Conservation (phyloP, 2,888 invertebrate species). For the Venustoraphidia nigricollis region DNA sequence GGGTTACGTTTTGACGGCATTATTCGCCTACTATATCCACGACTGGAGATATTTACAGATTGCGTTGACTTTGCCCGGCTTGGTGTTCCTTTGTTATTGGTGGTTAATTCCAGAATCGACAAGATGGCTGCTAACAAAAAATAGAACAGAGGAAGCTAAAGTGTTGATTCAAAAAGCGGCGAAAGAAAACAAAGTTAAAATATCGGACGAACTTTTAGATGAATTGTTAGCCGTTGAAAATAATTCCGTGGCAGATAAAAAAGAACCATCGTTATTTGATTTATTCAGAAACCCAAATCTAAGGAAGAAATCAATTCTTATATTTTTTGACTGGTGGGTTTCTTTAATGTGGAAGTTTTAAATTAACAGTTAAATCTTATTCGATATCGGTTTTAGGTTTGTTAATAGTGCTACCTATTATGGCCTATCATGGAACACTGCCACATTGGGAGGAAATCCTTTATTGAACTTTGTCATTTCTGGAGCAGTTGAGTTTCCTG, state of each 20-base stretch:
- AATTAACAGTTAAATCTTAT: no score
- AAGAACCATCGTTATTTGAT: conserved; percentile 37
- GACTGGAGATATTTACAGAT: conserved; percentile 57
- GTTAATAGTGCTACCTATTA: conserved; percentile 66
- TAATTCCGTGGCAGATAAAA: conserved; percentile 20
- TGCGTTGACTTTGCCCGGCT: conserved; percentile 50
- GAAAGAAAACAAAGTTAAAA: conserved; percentile 42
- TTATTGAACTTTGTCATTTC: conserved; percentile 59
- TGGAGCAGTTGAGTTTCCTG: conserved; percentile 63
- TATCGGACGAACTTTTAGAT: conserved; percentile 36
- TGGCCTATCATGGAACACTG: conserved; percentile 61
- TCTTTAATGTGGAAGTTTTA: not conserved
- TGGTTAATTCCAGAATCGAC: conserved; percentile 65
- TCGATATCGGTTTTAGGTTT: conserved; percentile 41
- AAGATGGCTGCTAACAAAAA: conserved; percentile 52
- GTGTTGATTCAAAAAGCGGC: conserved; percentile 44
- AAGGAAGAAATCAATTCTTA: conserved; percentile 44
- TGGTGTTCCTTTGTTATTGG: conserved; percentile 51
- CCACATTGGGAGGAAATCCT: conserved; percentile 52
- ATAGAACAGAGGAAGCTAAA: conserved; percentile 43
- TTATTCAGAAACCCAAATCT: conserved; percentile 47
- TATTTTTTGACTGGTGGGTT: conserved; percentile 57
- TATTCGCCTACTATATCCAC: conserved; percentile 46
- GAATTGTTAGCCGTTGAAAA: conserved; percentile 31
- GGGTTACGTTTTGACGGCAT: conserved; percentile 53